Conservation (phyloP, 1,140 invertebrate species). For the Cydia strobilella region DNA sequence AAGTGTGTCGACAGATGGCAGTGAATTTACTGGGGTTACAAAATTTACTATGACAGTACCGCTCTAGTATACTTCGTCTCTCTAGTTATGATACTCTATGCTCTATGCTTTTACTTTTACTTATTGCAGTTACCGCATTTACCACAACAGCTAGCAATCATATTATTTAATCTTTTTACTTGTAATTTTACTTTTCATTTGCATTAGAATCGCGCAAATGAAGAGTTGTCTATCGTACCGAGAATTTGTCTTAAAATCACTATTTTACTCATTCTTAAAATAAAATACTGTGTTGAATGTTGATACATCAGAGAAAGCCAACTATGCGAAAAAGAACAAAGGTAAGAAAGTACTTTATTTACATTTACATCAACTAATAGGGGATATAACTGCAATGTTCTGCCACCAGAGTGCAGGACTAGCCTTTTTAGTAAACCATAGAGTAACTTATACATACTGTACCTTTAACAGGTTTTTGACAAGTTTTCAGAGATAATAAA, state of each 20-base stretch:
- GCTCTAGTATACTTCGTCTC: too few species aligned
- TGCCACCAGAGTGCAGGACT: too few species aligned
- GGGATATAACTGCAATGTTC: too few species aligned
- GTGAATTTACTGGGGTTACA: too few species aligned
- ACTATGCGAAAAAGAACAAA: neutral
- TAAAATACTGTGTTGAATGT: slow-evolving; percentile 1
- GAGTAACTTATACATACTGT: too few species aligned
- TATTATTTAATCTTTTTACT: neutral
- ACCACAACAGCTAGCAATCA: neutral
- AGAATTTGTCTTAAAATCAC: neutral
- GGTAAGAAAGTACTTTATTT: neutral
- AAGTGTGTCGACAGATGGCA: too few species aligned
- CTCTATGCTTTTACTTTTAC: neutral
- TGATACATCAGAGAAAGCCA: neutral
- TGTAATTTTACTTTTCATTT: neutral
- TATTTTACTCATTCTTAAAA: neutral
- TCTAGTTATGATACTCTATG: too few species aligned
- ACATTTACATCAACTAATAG: neutral
- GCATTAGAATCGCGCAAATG: neutral
- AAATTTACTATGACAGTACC: too few species aligned
- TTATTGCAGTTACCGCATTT: neutral
- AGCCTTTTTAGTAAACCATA: too few species aligned
- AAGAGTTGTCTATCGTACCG: neutral
- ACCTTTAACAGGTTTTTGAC: too few species aligned
- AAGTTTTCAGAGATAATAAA: too few species aligned